These are phyloP conservation scores for Manacus vitellinus DNA, from an alignment of 2,113 vertebrate genomes.

Conservation along the genomic window DNA sequence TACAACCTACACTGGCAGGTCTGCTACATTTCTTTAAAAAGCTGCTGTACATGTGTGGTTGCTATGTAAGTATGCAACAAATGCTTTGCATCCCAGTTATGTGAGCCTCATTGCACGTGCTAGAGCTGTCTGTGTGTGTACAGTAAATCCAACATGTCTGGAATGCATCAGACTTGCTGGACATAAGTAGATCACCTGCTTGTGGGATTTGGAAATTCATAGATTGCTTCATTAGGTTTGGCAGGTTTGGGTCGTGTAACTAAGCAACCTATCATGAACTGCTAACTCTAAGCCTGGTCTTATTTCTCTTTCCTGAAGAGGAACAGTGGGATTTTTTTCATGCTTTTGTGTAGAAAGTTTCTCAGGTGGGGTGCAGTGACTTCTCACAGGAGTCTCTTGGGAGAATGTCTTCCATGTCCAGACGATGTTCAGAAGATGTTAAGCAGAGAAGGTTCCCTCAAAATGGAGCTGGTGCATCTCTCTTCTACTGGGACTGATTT, in stretches of 20 bases:
- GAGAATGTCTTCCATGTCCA: not conserved
- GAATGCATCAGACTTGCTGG: not conserved
- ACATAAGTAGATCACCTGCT: not conserved
- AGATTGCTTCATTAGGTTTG: not conserved
- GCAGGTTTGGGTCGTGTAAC: not conserved
- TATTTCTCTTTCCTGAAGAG: not conserved
- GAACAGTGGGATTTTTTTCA: not conserved
- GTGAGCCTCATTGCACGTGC: not conserved
- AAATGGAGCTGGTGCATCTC: not conserved
- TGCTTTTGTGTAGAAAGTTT: not conserved
- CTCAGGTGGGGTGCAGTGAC: not conserved
- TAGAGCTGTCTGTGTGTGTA: not conserved
- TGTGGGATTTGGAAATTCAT: not conserved
- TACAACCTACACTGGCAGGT: too few relatives aligned
- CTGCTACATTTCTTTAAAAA: not conserved
- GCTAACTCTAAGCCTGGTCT: not conserved
- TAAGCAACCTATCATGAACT: not conserved
- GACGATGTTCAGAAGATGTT: not conserved
- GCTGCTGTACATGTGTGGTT: not conserved
- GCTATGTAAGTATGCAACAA: not conserved
- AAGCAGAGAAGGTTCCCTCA: not conserved
- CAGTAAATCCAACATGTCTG: not conserved
- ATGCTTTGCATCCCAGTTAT: not conserved
- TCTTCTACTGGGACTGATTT: not conserved
- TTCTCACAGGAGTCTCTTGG: not conserved